These are phyloP conservation scores for Phrixothrix hirtus DNA, from an alignment of 2,888 invertebrate species.

Conservation along the genomic window DNA sequence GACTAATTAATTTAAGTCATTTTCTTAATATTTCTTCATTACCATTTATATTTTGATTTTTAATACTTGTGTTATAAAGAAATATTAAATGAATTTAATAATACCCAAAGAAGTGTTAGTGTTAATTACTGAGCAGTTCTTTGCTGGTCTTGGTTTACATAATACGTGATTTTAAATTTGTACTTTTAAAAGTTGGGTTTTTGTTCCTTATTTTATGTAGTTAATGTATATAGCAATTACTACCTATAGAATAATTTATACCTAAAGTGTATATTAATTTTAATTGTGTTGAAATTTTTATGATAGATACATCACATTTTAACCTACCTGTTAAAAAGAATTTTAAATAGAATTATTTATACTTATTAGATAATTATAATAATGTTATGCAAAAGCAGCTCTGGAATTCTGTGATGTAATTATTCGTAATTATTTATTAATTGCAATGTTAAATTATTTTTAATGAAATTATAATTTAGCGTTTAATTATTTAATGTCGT, in stretches of 20 bases:
- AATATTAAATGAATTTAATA: slow-evolving; percentile 10
- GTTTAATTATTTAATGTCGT: slow-evolving; percentile 17
- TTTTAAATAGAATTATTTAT: slow-evolving; percentile 18
- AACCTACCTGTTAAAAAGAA: slow-evolving; percentile 14
- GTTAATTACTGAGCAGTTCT: slow-evolving; percentile 20
- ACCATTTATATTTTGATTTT: slow-evolving; percentile 4
- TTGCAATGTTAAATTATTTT: slow-evolving; percentile 26
- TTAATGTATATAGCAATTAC: slow-evolving; percentile 9
- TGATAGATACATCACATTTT: slow-evolving; percentile 20
- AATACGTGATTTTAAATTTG: slow-evolving; percentile 16
- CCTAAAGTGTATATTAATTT: slow-evolving; percentile 15
- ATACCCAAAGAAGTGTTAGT: slow-evolving; percentile 24
- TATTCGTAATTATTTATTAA: slow-evolving; percentile 29
- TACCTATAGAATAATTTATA: slow-evolving; percentile 5
- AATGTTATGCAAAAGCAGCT: slow-evolving; percentile 30
- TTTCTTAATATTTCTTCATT: background rate
- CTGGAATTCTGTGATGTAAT: slow-evolving; percentile 37
- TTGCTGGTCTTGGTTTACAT: slow-evolving; percentile 19
- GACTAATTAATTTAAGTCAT: slow-evolving; percentile 11
- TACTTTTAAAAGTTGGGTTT: slow-evolving; percentile 14
- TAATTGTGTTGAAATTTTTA: slow-evolving; percentile 20
- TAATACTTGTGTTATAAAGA: slow-evolving; percentile 9
- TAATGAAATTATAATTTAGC: slow-evolving; percentile 10
- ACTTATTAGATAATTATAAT: slow-evolving; percentile 23
- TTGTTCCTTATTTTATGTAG: slow-evolving; percentile 23